A percentile compares a stretch with the other conserved stretches of the same genome.
Conservation (phyloP, 1,140 invertebrate genomes). For the Bombus sibiricus region DNA sequence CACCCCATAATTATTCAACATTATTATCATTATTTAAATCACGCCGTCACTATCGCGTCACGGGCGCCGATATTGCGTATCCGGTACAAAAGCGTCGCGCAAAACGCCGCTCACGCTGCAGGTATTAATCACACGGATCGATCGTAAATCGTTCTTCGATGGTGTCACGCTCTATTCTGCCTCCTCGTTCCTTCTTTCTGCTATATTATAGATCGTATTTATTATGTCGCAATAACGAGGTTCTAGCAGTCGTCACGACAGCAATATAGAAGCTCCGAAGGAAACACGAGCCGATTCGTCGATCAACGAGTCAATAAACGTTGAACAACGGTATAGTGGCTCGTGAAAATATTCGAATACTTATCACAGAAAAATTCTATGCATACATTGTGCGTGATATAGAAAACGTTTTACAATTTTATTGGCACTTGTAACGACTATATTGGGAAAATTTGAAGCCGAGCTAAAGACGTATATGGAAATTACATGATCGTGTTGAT, state of each 20-base stretch:
- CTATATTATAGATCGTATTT: neutral
- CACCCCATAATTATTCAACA: slow-evolving; percentile 41
- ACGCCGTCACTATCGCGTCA: slow-evolving; percentile 13
- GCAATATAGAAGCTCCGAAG: neutral
- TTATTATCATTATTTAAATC: slow-evolving; percentile 55
- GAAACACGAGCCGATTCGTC: neutral
- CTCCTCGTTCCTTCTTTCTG: neutral
- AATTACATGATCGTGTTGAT: too few relatives aligned
- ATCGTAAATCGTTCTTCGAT: slow-evolving; percentile 49
- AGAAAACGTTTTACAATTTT: neutral
- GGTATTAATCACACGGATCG: slow-evolving; percentile 37
- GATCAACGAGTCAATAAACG: neutral
- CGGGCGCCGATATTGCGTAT: slow-evolving; percentile 35
- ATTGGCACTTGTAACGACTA: neutral
- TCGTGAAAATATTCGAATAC: neutral
- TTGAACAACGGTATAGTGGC: neutral
- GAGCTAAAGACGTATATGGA: too few relatives aligned
- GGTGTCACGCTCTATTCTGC: slow-evolving; percentile 25
- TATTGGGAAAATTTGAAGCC: too few relatives aligned
- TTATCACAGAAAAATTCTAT: neutral
- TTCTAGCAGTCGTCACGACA: neutral
- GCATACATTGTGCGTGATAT: neutral
- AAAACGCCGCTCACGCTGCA: neutral
- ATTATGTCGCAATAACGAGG: slow-evolving; percentile 31
- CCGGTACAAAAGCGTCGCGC: slow-evolving; percentile 41